These are phyloP conservation scores for Popillia japonica DNA, from an alignment of 1,140 invertebrate genomes.

Conservation along the genomic window DNA sequence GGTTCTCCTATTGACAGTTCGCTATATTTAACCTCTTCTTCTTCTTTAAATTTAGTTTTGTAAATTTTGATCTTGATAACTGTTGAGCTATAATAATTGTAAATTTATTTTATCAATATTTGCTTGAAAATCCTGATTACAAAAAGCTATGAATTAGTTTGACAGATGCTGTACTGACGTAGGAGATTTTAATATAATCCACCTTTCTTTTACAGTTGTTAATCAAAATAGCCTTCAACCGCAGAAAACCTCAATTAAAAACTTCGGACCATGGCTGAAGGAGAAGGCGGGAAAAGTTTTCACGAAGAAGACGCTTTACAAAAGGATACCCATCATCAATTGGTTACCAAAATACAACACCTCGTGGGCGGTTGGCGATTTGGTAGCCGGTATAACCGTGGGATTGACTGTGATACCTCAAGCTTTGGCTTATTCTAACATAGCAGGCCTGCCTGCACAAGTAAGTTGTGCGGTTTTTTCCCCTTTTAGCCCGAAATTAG, in stretches of 20 bases:
- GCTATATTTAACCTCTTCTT: no score
- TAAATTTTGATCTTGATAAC: no score
- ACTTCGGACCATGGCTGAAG: slow-evolving; percentile 55
- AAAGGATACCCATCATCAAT: slow-evolving; percentile 68
- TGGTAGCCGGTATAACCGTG: slow-evolving; percentile 85
- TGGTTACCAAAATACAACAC: slow-evolving; percentile 78
- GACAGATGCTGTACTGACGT: no score
- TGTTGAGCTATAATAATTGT: no score
- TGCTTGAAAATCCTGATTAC: no score
- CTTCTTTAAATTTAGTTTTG: no score
- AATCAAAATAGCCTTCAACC: slow-evolving; percentile 46
- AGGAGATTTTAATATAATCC: no score
- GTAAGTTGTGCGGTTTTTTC: slow-evolving; percentile 61
- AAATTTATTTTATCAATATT: no score
- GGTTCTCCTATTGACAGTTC: no score
- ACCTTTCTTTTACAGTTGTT: slow-evolving; percentile 47
- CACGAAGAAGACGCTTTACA: slow-evolving; percentile 37
- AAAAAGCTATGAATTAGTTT: no score
- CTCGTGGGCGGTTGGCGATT: slow-evolving; percentile 76
- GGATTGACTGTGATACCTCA: slow-evolving; percentile 90
- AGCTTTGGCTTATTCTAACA: slow-evolving; percentile 84
- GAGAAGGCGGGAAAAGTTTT: slow-evolving; percentile 54
- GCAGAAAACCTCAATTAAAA: slow-evolving; percentile 44
- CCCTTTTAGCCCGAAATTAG: not conserved
- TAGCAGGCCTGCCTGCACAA: slow-evolving; percentile 83